Conservation (phyloP, 2,113 vertebrate species). For the Nannospalax galili region DNA sequence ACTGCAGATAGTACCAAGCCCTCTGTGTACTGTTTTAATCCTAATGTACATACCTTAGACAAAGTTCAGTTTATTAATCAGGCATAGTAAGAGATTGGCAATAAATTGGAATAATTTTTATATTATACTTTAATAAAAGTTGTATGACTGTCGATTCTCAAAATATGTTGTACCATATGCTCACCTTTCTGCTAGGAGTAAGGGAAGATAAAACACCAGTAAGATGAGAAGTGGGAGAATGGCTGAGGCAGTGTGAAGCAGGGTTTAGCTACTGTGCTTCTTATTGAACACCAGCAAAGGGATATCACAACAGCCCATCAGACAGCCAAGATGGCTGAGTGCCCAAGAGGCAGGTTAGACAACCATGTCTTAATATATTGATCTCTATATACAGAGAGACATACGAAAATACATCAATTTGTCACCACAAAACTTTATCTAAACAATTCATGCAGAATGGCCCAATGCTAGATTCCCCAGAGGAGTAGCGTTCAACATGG, state of each 20-base stretch:
- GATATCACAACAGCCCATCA: background rate
- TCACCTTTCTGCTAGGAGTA: background rate
- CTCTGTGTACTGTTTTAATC: background rate
- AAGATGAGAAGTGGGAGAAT: background rate
- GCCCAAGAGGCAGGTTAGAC: too few species aligned
- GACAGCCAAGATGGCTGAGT: background rate
- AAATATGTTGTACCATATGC: background rate
- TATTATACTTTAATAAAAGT: background rate
- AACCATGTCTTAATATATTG: background rate
- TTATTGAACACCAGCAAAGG: background rate
- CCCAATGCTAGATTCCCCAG: background rate
- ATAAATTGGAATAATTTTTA: background rate
- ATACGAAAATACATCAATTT: background rate
- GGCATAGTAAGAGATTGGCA: background rate
- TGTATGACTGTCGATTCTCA: background rate
- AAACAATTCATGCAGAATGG: background rate
- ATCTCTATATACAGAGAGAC: too few species aligned
- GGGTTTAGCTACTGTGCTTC: background rate
- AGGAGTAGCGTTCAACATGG: background rate
- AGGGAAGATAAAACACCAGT: background rate
- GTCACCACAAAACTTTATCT: background rate
- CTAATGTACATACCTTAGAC: background rate
- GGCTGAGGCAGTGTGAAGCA: too few species aligned
- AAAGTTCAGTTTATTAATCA: background rate
- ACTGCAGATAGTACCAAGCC: background rate